Evolutionary conservation across 2,113 vertebrate genomes (phyloP).

Genomic region (Australoheros scitulus): DNA sequence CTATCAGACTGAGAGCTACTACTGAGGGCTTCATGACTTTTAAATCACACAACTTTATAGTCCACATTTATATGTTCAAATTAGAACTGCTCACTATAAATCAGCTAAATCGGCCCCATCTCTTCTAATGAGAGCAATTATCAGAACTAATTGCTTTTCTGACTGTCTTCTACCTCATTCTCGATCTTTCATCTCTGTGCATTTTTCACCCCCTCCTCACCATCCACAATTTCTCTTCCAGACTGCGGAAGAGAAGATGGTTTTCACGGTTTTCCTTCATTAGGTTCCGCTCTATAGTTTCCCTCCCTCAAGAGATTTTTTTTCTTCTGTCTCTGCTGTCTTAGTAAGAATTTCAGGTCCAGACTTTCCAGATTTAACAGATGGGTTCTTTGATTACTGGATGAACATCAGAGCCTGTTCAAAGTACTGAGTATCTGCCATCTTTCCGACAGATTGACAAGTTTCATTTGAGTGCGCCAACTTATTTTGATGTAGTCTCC

Average conservation of each 20-base stretch:
- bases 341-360: neutral
- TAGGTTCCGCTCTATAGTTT: slow-evolving; percentile 19
- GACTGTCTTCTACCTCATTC: slow-evolving; percentile 32
- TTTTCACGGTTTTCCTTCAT: slow-evolving; percentile 35
- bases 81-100: slow-evolving; percentile 21
- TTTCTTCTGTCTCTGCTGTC: neutral
- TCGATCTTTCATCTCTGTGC: neutral
- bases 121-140: slow-evolving; percentile 74
- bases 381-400: slow-evolving; percentile 42
- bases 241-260: neutral
- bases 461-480: neutral
- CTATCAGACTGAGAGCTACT: slow-evolving; percentile 55
- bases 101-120: slow-evolving; percentile 35
- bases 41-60: slow-evolving; percentile 23
- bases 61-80: slow-evolving; percentile 32
- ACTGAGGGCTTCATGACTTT: slow-evolving; percentile 25
- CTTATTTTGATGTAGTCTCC: neutral
- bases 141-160: slow-evolving; percentile 67
- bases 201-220: slow-evolving; percentile 26
- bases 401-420: slow-evolving; percentile 22
- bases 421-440: neutral
- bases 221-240: neutral
- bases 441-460: neutral
- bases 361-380: slow-evolving; percentile 35
- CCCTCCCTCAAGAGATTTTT: slow-evolving; percentile 12